Percentiles rank a stretch among this genome's conserved stretches.
These are phyloP conservation scores for Eilema griseolum DNA, from an alignment of 2,888 invertebrate species.

Conservation along the genomic window DNA sequence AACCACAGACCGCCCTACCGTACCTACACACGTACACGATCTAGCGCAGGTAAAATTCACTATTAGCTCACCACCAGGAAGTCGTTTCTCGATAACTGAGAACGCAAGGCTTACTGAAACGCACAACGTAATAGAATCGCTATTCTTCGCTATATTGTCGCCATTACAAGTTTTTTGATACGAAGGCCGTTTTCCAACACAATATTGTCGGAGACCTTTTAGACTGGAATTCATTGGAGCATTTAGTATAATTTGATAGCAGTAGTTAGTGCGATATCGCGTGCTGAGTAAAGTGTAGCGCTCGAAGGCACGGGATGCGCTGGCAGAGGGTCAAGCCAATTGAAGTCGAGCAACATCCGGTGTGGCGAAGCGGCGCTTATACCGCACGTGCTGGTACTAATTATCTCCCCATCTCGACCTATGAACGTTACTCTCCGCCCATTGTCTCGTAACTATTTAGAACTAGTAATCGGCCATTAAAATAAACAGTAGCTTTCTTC, in stretches of 20 bases:
- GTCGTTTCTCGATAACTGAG: conserved; percentile 29
- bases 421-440: conserved; percentile 26
- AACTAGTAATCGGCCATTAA: background rate
- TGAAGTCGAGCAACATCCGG: conserved; percentile 81
- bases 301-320: conserved; percentile 73
- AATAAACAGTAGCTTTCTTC: background rate
- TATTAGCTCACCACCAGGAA: conserved; percentile 46
- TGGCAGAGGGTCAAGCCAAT: conserved; percentile 84
- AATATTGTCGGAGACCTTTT: conserved; percentile 34
- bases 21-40: conserved; percentile 56
- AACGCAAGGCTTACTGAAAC: conserved; percentile 6
- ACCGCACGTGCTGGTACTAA: conserved; percentile 70
- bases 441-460: conserved; percentile 17
- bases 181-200: conserved; percentile 31
- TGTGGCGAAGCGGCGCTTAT: conserved; percentile 63
- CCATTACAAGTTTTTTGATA: conserved; percentile 19
- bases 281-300: conserved; percentile 61
- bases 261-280: conserved; percentile 56
- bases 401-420: conserved; percentile 55
- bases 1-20: conserved; percentile 71
- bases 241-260: conserved; percentile 43
- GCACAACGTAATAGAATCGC: conserved; percentile 1
- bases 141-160: conserved; percentile 9
- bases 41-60: conserved; percentile 54
- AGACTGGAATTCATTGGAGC: conserved; percentile 32